Evolutionary conservation across 2,797 vertebrate species (phyloP), one percentile per base, ranked within the genome.

Genomic region (Malurus leucopterus): DNA sequence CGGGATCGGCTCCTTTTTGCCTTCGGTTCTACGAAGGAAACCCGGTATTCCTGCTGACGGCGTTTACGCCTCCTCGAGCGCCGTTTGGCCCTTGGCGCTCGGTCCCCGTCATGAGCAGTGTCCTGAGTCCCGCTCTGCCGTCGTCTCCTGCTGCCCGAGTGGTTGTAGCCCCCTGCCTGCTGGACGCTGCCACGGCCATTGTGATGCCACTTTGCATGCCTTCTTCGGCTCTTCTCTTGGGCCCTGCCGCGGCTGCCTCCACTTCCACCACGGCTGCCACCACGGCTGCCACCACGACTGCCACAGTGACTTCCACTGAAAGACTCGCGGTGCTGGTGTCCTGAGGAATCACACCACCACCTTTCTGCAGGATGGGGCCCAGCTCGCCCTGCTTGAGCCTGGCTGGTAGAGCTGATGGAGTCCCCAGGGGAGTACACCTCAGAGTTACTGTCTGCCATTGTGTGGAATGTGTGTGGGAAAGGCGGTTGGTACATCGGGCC

Each of bases 351-450:
- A 4, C 3, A 15, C 49, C 3, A 14, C 11, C 13, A 8, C 27
- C 32, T 23, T 47, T 34, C n/a, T 0, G 0, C 12, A 26, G 55
- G 16, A 16, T 0, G 0, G 7, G 9, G 5, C 29, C 1, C 15
- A 49, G 27, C 19, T 47, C 0, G 27, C 24, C 11, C 11, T 67
- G 15, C 24, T 85, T 3, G 49, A 30, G 15, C 8, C 0, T 3
- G 50, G 23, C 54, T 44, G 61, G 12, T 10, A 4, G 61, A 57
- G n/a, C n/a, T 63, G 50, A 10, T 24, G 29, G 9, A 2, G 24
- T 40, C 36, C 14, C 2, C 0, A 0, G 1, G 4, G 30, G 8
- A 18, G 16, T 68, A 29, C 22, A 19, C 16, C 4, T 29, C n/a
- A 5, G 13, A 20, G 21, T 26, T 30, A 13, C 2, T 17, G 36